Conservation (phyloP, 2,797 vertebrate species). For the Muscicapa striata region DNA sequence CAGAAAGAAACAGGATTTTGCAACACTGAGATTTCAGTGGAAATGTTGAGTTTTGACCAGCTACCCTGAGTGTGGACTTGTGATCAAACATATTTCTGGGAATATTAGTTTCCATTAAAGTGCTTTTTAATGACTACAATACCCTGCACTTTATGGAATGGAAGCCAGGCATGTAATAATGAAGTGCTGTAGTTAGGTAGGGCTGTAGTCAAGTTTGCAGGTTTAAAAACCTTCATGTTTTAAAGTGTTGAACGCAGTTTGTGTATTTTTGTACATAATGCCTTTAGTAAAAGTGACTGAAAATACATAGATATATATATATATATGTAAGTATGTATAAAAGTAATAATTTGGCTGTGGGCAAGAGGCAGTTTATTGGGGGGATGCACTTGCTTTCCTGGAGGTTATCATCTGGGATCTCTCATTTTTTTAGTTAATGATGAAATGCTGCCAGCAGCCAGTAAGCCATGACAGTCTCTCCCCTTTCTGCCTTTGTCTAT, state of each 20-base stretch:
- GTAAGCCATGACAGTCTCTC: neutral
- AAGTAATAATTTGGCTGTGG: neutral
- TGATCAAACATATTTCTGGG: neutral
- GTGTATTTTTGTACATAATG: neutral
- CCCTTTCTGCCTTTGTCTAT: slow-evolving; percentile 3
- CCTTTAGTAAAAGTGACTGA: neutral
- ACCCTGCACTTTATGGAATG: neutral
- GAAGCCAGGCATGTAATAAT: neutral
- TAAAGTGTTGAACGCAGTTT: neutral
- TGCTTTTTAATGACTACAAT: neutral
- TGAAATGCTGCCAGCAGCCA: neutral
- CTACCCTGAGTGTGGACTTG: neutral
- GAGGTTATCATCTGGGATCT: neutral
- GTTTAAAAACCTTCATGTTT: neutral
- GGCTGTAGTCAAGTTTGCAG: neutral
- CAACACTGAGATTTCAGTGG: slow-evolving; percentile 17
- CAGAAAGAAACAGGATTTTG: slow-evolving; percentile 12
- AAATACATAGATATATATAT: neutral
- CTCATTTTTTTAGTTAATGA: neutral
- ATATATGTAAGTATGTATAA: accelerated
- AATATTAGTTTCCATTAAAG: neutral
- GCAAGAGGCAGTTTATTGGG: neutral
- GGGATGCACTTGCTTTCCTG: neutral
- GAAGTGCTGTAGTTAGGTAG: neutral
- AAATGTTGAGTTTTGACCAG: slow-evolving; percentile 30